These are phyloP conservation scores for Leptonema lineaticorne DNA, from an alignment of 1,140 invertebrate genomes.

Conservation along the genomic window DNA sequence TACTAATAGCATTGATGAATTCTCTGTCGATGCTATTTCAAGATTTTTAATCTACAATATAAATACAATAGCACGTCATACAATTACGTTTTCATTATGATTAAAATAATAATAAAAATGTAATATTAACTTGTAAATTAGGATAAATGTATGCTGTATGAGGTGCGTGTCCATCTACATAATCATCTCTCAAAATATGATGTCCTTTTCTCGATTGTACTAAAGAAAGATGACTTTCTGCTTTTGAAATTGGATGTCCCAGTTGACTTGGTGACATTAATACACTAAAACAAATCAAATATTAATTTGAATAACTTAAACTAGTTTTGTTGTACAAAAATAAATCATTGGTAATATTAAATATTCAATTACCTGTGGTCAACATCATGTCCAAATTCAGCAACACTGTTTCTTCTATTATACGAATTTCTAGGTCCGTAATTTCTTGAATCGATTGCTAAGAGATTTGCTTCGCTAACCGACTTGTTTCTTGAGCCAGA, in stretches of 20 bases:
- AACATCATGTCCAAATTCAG: conserved; percentile 61
- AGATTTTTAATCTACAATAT: conserved; percentile 56
- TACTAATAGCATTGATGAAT: conserved; percentile 54
- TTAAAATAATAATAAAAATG: neutral
- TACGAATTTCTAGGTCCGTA: conserved; percentile 44
- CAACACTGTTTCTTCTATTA: conserved; percentile 65
- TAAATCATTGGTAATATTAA: neutral
- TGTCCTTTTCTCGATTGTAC: conserved; percentile 52
- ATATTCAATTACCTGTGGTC: conserved; percentile 49
- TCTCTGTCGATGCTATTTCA: conserved; percentile 58
- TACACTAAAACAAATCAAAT: conserved; percentile 45
- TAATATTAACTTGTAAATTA: conserved; percentile 60
- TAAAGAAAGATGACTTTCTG: conserved; percentile 59
- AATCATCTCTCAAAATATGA: conserved; percentile 56
- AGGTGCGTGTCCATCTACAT: conserved; percentile 54
- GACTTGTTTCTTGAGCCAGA: conserved; percentile 61
- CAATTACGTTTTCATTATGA: neutral
- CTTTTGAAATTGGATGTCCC: conserved; percentile 58
- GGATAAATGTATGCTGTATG: conserved; percentile 62
- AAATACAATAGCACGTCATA: neutral
- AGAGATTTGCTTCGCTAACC: conserved; percentile 74
- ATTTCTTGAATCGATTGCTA: conserved; percentile 58
- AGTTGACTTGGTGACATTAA: conserved; percentile 55
- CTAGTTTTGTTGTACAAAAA: neutral
- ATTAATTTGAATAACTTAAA: neutral